Evolutionary conservation across 1,140 invertebrate species (phyloP), one percentile per base, ranked within the genome.

Genomic region (Brachionus rotundiformis): DNA sequence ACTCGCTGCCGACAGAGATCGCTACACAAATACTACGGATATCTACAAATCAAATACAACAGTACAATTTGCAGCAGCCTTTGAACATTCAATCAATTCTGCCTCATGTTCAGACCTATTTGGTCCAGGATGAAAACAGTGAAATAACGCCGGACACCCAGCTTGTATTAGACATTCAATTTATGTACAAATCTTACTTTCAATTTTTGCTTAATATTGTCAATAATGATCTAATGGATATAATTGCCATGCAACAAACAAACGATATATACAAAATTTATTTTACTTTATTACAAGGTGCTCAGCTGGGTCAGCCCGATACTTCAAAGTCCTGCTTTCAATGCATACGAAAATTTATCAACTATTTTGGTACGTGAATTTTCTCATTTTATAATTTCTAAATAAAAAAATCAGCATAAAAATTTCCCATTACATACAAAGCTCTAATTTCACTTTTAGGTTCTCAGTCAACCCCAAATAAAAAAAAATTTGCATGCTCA

Each of bases 221-320:
- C 25, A 79, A 54, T 39, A 79, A 79, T 39, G 76, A 79, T 41
- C 49, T 59, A 19, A 54, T 79, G 47, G 76, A 79, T 3, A 79
- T 79, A 3, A 79, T 79, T 19, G 19, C 76, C 19, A 39, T 27
- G 25, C 76, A 79, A 25, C 13, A 25, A 23, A 41, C 47, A 59
- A 79, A 79, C 33, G 76, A 79, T 19, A 79, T 79, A 59, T 79
- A 79, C 25, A 79, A 79, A 79, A 33, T 79, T 31, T 79, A 59
- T 63, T 79, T 79, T 39, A 59, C 44, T 33, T 41, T 79, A 19
- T 23, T 63, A n/a, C 76, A 79, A 54, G 76, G 47, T 33, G 76
- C 76, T 79, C 76, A 63, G 54, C 16, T 59, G 16, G 76, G 76
- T 39, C 31, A 36, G 23, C 76, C 76, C 10, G 76, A 79, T 33